Evolutionary conservation across 2,888 invertebrate species (phyloP).

Genomic region (Caenorhabditis sp.): DNA sequence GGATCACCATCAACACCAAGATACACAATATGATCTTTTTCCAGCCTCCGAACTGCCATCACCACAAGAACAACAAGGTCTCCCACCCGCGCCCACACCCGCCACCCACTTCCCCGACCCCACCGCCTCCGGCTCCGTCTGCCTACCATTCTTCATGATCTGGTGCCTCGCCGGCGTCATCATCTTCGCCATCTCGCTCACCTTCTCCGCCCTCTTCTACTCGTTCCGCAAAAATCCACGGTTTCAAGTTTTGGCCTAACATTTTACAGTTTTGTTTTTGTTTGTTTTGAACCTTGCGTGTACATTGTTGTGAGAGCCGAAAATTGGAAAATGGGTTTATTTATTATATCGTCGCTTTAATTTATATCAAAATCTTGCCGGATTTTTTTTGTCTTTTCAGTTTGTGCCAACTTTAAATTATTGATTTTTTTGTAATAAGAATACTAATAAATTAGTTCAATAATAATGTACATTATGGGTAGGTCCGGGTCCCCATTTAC

Average conservation of each 20-base stretch:
- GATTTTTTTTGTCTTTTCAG: too few species aligned
- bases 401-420: too few species aligned
- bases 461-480: too few species aligned
- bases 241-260: conserved; percentile 43
- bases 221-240: conserved; percentile 41
- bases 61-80: conserved; percentile 30
- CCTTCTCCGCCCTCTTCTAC: conserved; percentile 48
- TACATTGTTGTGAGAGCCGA: too few species aligned
- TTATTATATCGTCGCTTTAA: too few species aligned
- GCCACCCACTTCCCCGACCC: conserved; percentile 3
- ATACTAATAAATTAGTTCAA: too few species aligned
- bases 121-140: conserved; percentile 36
- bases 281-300: too few species aligned
- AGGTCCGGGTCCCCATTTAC: too few species aligned
- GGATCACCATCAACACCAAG: neutral
- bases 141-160: conserved; percentile 49
- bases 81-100: conserved; percentile 1
- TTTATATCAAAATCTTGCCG: too few species aligned
- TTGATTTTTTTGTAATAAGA: too few species aligned
- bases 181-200: conserved; percentile 47
- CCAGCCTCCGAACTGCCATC: conserved; percentile 36
- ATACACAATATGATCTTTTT: neutral
- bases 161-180: conserved; percentile 52
- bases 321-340: too few species aligned
- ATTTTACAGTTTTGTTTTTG: neutral